These are phyloP conservation scores for Eurypyga helias DNA, from an alignment of 2,113 vertebrate genomes.

Conservation along the genomic window DNA sequence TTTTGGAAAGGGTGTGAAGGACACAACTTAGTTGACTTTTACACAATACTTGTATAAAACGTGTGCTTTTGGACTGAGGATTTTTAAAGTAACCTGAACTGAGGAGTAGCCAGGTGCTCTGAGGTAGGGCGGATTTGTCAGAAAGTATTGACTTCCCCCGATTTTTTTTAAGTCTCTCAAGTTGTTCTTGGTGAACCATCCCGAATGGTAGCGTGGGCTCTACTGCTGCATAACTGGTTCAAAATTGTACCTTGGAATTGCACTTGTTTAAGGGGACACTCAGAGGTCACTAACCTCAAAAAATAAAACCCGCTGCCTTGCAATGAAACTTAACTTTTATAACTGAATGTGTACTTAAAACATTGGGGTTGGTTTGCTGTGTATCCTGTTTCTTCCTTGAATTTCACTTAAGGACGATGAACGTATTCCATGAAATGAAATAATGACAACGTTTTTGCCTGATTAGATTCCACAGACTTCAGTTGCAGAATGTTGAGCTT, in stretches of 20 bases:
- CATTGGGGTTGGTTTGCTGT: background rate
- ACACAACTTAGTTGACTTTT: background rate
- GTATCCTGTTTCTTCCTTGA: background rate
- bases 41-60: fast-evolving
- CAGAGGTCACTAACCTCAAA: background rate
- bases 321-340: background rate
- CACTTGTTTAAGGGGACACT: background rate
- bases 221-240: background rate
- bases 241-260: background rate
- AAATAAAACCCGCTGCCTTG: background rate
- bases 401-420: background rate
- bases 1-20: background rate
- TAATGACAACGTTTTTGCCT: background rate
- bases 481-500: background rate
- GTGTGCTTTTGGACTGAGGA: background rate
- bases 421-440: background rate
- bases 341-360: background rate
- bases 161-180: background rate
- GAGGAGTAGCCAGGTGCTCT: background rate
- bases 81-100: background rate
- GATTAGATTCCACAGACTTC: background rate
- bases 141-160: background rate
- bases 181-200: background rate
- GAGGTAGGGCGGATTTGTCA: background rate
- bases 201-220: background rate